Conservation (phyloP, 2,888 invertebrate genomes). For the Autographa gamma region DNA sequence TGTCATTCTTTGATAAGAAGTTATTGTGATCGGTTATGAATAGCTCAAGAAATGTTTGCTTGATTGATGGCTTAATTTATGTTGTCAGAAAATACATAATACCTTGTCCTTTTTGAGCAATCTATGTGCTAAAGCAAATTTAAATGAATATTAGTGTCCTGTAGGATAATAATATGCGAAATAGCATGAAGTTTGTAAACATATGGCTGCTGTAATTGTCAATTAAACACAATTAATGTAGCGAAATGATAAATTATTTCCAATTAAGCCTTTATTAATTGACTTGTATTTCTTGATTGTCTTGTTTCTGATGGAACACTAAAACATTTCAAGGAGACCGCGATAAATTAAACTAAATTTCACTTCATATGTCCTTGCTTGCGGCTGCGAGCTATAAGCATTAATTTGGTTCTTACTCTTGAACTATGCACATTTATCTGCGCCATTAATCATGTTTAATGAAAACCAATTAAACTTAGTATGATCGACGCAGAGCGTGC, state of each 20-base stretch:
- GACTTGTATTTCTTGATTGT: constrained; percentile 21
- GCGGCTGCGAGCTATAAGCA: constrained; percentile 42
- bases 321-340: constrained; percentile 45
- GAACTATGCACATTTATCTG: constrained; percentile 63
- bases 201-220: background rate
- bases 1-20: constrained; percentile 34
- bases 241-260: constrained; percentile 20
- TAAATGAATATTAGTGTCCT: background rate
- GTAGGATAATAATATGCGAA: background rate
- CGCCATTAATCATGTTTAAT: constrained; percentile 70
- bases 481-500: constrained; percentile 52
- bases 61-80: background rate
- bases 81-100: background rate
- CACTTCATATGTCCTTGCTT: constrained; percentile 59
- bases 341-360: constrained; percentile 46
- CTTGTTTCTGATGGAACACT: constrained; percentile 17
- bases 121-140: background rate
- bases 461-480: constrained; percentile 71
- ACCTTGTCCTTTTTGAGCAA: background rate
- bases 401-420: constrained; percentile 48
- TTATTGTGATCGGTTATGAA: constrained; percentile 13
- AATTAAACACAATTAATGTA: constrained; percentile 15
- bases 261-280: constrained; percentile 26
- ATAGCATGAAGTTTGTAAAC: background rate
- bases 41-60: background rate